Conservation (phyloP, 2,797 vertebrate genomes). For the Phrynocephalus vlangalii region DNA sequence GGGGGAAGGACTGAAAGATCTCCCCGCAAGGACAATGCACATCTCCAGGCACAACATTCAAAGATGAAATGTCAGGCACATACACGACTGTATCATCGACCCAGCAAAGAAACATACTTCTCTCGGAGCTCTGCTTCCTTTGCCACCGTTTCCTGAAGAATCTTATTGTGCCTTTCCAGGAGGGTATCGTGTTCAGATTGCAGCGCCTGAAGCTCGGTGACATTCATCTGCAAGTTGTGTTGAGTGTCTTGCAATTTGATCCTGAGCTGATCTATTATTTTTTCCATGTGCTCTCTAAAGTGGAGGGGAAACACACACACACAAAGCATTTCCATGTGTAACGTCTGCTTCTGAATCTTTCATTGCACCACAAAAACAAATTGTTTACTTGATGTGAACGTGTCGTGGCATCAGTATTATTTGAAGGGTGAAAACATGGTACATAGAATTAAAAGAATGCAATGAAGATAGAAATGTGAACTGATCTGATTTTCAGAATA, state of each 20-base stretch:
- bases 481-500: conserved; percentile 2
- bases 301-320: conserved; percentile 16
- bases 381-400: neutral
- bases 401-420: conserved; percentile 18
- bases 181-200: conserved; percentile 91
- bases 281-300: conserved; percentile 87
- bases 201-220: conserved; percentile 86
- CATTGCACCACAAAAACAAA: conserved; percentile 10
- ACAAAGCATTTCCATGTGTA: neutral
- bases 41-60: neutral
- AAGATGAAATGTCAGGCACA: neutral
- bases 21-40: neutral
- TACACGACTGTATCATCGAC: neutral
- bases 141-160: conserved; percentile 91
- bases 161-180: conserved; percentile 95
- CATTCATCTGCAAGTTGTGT: conserved; percentile 84
- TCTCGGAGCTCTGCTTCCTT: conserved; percentile 96
- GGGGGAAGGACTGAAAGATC: neutral
- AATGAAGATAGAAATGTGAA: conserved; percentile 12
- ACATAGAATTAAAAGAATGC: conserved; percentile 7
- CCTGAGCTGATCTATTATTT: conserved; percentile 87
- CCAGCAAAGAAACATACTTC: conserved; percentile 80
- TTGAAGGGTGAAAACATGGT: neutral
- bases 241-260: conserved; percentile 89
- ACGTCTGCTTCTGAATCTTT: conserved; percentile 28